Base-by-base conservation (phyloP, 2,113 vertebrate genomes). In the Sigmodon hispidus region DNA sequence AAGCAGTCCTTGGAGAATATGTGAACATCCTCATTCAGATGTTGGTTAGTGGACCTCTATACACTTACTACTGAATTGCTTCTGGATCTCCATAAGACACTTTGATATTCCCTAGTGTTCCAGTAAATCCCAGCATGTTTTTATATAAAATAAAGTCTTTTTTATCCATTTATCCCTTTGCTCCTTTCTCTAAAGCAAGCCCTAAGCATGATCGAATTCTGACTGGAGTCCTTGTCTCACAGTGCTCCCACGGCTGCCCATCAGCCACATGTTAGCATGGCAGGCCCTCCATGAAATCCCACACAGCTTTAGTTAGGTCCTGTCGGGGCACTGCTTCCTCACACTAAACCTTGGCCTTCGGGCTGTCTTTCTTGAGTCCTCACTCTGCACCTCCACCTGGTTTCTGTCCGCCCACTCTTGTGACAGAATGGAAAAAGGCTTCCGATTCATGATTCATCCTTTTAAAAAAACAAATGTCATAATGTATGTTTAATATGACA, bases 181-280 rank as follows among this genome's bases (percentile, higher is more conserved):
- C n/a, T n/a, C n/a, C n/a, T n/a, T n/a, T n/a, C 89, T 90, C 88
- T 69, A 94, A 89, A 97, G 50, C 16, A 73, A 92, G 11, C 5
- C 70, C 43, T 48, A 80, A 31, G 80, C 16, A 80, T 31, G 48
- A 80, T 59, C 63, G 70, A 48, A 87, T 50, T 11, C 87, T n/a
- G 43, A 88, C 50, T 22, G 63, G n/a, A 31, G 29, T 93, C 31
- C 22, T 50, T 36, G 19, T 89, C 65, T 73, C 36, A 0, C 79
- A 77, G 83, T 90, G 63, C 61, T 59, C 67, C 52, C 19, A 31
- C 13, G 91, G 8, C 8, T 72, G 15, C 72, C 79, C 73, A 36
- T 69, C 75, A 43, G 9, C 67, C 52, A 43, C 8, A 19, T 11
- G 22, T 72, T 9, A 72, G 65, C 80, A 26, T 89, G 85, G 31